phyloP scores from a whole-genome alignment of 2,888 invertebrate genomes.

The Cepaea hortensis region DNA sequence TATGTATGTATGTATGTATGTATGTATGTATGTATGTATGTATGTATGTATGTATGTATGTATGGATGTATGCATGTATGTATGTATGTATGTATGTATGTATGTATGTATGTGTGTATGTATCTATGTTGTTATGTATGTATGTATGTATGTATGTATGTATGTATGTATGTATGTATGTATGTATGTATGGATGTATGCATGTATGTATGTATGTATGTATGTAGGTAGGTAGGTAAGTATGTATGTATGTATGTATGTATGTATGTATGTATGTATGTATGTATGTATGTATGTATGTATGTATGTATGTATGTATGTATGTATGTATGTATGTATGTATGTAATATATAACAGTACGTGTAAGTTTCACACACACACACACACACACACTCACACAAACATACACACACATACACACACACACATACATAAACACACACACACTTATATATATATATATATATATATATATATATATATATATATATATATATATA shows the following conservation, averaged over 20 bases:
- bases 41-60: too few species aligned
- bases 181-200: constrained; percentile 3
- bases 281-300: constrained; percentile 10
- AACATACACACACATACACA: too few species aligned
- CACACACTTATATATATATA: constrained; percentile 2
- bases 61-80: too few species aligned
- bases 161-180: constrained; percentile 17
- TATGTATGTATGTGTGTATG: too few species aligned
- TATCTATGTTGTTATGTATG: too few species aligned
- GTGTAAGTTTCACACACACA: too few species aligned
- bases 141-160: not conserved
- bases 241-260: constrained; percentile 18
- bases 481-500: constrained; percentile 21
- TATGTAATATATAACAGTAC: not conserved
- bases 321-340: constrained; percentile 20
- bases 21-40: too few species aligned
- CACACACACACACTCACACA: too few species aligned
- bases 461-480: not conserved
- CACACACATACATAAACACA: too few species aligned
- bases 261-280: constrained; percentile 35
- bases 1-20: too few species aligned
- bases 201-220: constrained; percentile 10
- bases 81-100: too few species aligned
- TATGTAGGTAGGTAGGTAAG: constrained; percentile 1
- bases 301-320: constrained; percentile 28